phyloP scores from a whole-genome alignment of 2,888 invertebrate species.

The Pedicia rivosa region DNA sequence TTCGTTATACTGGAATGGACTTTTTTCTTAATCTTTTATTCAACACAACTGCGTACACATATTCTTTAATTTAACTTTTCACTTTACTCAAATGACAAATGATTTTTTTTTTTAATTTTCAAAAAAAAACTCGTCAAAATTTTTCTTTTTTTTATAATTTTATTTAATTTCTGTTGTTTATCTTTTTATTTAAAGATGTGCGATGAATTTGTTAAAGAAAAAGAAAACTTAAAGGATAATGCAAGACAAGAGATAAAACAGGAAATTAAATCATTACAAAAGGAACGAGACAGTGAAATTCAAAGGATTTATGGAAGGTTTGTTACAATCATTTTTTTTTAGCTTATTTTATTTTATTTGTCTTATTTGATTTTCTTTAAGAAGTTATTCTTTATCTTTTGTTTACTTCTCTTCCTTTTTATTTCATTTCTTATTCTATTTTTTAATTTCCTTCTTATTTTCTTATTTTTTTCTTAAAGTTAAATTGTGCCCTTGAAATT shows the following conservation, averaged over 20 bases:
- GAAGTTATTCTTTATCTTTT: background rate
- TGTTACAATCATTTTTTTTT: constrained; percentile 13
- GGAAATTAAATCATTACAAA: constrained; percentile 43
- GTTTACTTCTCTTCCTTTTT: background rate
- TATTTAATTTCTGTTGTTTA: no score
- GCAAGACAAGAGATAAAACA: constrained; percentile 44
- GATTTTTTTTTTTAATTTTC: background rate
- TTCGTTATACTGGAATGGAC: no score
- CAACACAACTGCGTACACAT: no score
- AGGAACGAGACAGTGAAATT: constrained; percentile 57
- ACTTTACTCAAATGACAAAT: no score
- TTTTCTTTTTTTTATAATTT: no score
- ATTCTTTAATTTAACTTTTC: no score
- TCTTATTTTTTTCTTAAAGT: background rate
- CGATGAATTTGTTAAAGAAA: constrained; percentile 37
- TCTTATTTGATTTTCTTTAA: background rate
- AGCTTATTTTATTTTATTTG: background rate
- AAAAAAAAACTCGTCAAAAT: background rate
- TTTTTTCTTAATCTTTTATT: no score
- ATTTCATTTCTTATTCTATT: constrained; percentile 5
- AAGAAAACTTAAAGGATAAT: constrained; percentile 38
- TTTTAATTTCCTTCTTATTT: background rate
- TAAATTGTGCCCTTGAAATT: constrained; percentile 11
- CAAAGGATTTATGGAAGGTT: constrained; percentile 67
- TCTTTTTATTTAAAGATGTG: constrained; percentile 26